Conservation (phyloP, 2,888 invertebrate genomes). For the Hirudinaria manillensis region DNA sequence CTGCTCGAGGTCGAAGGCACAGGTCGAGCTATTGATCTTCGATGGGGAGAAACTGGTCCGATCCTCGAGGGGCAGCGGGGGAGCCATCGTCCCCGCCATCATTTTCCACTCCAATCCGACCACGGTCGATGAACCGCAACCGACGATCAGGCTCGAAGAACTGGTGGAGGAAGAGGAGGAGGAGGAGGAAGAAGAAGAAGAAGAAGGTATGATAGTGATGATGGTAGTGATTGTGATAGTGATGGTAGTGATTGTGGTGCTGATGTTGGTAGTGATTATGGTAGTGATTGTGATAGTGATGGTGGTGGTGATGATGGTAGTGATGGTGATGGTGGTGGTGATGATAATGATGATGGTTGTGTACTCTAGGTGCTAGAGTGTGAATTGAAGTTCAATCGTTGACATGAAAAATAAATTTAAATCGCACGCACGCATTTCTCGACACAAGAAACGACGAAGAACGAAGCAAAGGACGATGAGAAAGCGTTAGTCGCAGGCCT, state of each 20-base stretch:
- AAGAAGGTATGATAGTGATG: background rate
- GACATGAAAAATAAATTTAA: no score
- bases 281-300: no score
- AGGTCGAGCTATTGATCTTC: conserved; percentile 4
- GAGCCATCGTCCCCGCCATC: conserved; percentile 13
- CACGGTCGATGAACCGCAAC: background rate
- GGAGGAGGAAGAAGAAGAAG: background rate
- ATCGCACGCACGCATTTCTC: no score
- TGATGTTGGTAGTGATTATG: no score
- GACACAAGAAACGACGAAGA: no score
- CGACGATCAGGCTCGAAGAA: background rate
- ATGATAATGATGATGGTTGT: conserved; percentile 1
- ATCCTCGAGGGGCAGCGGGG: background rate
- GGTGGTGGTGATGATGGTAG: background rate
- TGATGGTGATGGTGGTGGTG: background rate
- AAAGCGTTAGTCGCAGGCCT: no score
- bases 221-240: no score
- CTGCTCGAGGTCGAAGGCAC: background rate
- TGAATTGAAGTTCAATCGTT: no score
- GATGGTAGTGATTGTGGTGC: no score
- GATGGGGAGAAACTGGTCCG: background rate
- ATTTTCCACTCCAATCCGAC: conserved; percentile 8
- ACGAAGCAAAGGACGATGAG: no score
- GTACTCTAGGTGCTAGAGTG: no score
- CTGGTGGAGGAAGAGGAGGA: background rate